Base-by-base conservation (phyloP, 2,797 vertebrate genomes). In the Kryptolebias ocellatus region DNA sequence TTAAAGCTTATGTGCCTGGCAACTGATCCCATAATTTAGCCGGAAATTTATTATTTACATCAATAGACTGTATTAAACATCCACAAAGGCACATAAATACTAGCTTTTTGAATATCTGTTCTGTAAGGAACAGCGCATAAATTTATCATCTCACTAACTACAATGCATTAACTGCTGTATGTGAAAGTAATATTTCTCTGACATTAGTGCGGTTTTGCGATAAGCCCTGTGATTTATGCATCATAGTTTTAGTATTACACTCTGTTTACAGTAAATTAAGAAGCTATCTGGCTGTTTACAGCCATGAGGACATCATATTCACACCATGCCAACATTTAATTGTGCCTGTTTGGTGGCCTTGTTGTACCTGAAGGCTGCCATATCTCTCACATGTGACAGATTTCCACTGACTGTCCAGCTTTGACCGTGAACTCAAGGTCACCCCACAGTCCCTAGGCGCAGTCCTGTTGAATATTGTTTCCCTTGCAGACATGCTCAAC, bases 381-480 rank as follows among this genome's bases (percentile, higher is more conserved):
- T 78, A 68, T 78, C 81, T 75, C 73, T 78, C 12, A 39, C 67
- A 64, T 56, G 61, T 81, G 79, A 85, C 64, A 61, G 63, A 83
- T 85, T 77, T 78, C 76, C 83, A 83, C 74, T 78, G 58, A 82
- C 66, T 74, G 53, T 81, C 69, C 60, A 20, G 74, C 59, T 73
- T 60, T 78, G 81, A 84, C 85, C 66, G 2, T 88, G 85, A 87
- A 85, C 87, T 85, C 61, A 52, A 65, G 74, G 81, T 83, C 76
- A 81, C 82, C 83, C 66, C 58, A 0, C 3, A 68, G 68, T 79
- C 60, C 72, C 73, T 5, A 15, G 63, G 62, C 10, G 29, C 61
- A 68, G 72, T 67, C 72, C 79, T 74, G 80, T 81, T 68, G 67
- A 88, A 88, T 86, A 86, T 84, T 87, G 86, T 89, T 87, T 83